Evolutionary conservation across 2,888 invertebrate genomes (phyloP), one percentile per base, ranked within the genome.

Genomic region (Ptilodon capucinus): DNA sequence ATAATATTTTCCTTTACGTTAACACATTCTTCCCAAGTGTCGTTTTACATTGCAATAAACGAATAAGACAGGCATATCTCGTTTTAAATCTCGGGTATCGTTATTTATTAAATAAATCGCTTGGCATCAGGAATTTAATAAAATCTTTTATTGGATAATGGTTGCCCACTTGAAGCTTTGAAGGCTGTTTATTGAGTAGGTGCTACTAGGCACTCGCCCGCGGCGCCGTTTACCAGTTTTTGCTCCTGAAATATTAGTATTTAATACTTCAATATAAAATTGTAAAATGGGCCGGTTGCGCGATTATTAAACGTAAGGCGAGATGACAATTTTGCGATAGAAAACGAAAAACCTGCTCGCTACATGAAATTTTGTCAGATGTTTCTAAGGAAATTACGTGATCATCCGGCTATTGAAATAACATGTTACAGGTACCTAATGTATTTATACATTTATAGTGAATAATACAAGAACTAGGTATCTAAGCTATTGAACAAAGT

Each of bases 111-210:
- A 68, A 71, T 68, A 71, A 71, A 68, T 54, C 59, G 45, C 59
- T 66, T 72, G 60, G 60, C 61, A 59, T 51, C 59, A 44, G 53
- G 68, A 69, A 71, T 74, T 69, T 66, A 69, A 75, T 75, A 68
- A 69, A 71, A 69, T 63, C 60, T 64, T 67, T 64, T 64, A 73
- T 67, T 71, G 60, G 71, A 71, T 74, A 65, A 69, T 64, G 59
- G 63, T 49, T 60, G 51, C 53, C 58, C 54, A 64, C 65, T 74
- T 65, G 55, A 66, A 60, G 55, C 55, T 49, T 46, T 58, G 60
- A 63, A 60, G 47, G 58, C 54, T 69, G 55, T 65, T 71, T 71
- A 68, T 71, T 71, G 68, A 68, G 64, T 62, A 40, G 36, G 28
- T 40, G 17, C 34, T 42, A 44, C 45, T 25, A 21, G 28, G 42